Percentiles rank a stretch among this genome's conserved stretches.
phyloP scores from a whole-genome alignment of 1,140 invertebrate species.

The Phenacoccus solenopsis region DNA sequence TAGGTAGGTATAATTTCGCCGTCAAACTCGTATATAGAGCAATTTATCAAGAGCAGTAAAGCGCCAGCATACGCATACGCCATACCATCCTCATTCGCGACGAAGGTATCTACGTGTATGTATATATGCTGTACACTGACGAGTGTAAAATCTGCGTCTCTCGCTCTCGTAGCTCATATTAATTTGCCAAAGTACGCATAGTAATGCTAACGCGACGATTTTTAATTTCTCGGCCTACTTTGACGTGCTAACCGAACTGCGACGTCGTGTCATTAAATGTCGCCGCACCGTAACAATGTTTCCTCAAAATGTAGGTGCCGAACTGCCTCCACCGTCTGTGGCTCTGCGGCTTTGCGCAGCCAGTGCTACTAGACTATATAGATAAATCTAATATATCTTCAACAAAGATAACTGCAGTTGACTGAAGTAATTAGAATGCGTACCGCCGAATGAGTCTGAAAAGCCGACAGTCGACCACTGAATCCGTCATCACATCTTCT shows the following conservation, averaged over 20 bases:
- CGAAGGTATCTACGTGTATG: no score
- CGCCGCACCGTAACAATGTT: not conserved
- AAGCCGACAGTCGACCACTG: not conserved
- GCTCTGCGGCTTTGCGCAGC: no score
- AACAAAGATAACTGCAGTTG: conserved; percentile 12
- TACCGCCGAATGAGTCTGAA: not conserved
- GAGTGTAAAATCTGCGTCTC: not conserved
- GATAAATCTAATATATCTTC: not conserved
- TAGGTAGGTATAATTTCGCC: no score
- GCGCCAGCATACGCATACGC: no score
- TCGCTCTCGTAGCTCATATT: not conserved
- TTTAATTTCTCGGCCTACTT: not conserved
- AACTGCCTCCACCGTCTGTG: no score
- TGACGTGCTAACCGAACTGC: conserved; percentile 7
- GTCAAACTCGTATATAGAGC: not conserved
- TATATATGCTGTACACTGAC: no score
- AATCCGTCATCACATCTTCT: conserved; percentile 13
- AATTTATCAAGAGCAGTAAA: not conserved
- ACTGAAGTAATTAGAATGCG: conserved; percentile 4
- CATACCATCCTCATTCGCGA: not conserved
- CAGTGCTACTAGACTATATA: not conserved
- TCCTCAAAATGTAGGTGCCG: not conserved
- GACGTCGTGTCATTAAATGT: conserved; percentile 12
- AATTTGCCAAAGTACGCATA: not conserved
- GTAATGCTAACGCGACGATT: not conserved